Conservation (phyloP, 2,888 invertebrate species). For the Cephus sareptanus region DNA sequence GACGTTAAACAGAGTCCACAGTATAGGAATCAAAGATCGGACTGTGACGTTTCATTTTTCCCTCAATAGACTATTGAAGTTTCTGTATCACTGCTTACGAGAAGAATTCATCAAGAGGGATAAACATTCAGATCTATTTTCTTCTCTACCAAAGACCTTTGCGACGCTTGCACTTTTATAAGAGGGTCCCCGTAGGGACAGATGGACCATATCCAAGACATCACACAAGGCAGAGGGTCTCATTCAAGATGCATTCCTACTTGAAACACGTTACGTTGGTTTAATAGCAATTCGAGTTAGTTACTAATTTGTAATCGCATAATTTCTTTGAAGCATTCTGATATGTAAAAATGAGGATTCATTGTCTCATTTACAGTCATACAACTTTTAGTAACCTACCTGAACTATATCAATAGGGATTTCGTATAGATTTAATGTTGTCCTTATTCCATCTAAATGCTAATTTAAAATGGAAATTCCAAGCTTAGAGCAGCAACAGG, state of each 20-base stretch:
- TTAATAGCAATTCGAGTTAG: background rate
- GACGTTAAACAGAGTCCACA: constrained; percentile 16
- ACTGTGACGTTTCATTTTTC: constrained; percentile 27
- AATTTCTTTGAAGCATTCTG: background rate
- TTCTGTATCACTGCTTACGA: background rate
- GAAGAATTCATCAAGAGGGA: background rate
- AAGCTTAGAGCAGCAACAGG: background rate
- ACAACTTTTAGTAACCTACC: background rate
- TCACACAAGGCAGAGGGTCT: constrained; percentile 5
- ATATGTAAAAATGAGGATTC: background rate
- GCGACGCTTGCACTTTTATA: constrained; percentile 5
- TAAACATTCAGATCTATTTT: background rate
- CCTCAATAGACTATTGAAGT: background rate
- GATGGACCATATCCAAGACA: constrained; percentile 3
- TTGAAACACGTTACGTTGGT: background rate
- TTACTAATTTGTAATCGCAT: background rate
- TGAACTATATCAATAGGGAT: background rate
- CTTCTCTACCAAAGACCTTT: background rate
- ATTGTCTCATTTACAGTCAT: no score
- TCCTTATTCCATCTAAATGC: background rate
- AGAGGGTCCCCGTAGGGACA: constrained; percentile 2
- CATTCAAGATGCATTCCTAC: background rate
- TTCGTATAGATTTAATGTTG: background rate
- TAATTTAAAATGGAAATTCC: background rate
- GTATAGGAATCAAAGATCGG: constrained; percentile 40